Conservation (phyloP, 2,797 vertebrate genomes). For the Alosa sapidissima region DNA sequence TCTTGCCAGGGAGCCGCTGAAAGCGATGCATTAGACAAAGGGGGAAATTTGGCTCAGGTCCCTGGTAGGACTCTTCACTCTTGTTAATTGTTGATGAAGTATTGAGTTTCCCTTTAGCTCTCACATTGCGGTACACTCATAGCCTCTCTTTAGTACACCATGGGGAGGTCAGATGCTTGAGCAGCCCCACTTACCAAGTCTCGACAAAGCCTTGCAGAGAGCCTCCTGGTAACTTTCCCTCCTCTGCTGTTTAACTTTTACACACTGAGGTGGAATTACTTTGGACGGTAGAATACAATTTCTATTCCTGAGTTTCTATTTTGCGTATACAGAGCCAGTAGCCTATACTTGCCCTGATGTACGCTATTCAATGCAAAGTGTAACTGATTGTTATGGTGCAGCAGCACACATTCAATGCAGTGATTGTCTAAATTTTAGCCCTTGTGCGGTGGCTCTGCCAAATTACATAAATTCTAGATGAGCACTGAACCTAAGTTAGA, state of each 20-base stretch:
- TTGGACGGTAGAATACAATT: background rate
- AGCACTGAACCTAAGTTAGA: conserved; percentile 10
- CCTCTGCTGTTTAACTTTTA: background rate
- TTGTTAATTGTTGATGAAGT: conserved; percentile 38
- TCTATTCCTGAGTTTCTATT: background rate
- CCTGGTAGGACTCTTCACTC: background rate
- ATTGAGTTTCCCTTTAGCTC: conserved; percentile 27
- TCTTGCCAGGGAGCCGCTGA: background rate
- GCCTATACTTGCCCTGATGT: background rate
- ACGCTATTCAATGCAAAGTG: background rate
- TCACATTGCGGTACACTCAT: conserved; percentile 17
- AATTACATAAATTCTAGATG: background rate
- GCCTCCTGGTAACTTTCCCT: background rate
- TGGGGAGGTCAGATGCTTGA: background rate
- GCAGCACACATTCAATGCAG: background rate
- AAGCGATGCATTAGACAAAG: background rate
- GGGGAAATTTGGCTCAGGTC: background rate
- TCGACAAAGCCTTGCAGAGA: background rate
- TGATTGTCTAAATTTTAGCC: background rate
- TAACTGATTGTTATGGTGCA: background rate
- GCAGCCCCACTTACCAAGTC: background rate
- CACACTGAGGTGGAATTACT: background rate
- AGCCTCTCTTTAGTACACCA: background rate
- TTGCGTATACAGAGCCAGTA: background rate
- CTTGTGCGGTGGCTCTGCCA: background rate